Percentiles rank a stretch among this genome's conserved stretches.
phyloP scores from a whole-genome alignment of 1,140 invertebrate genomes.

The Eufriesea mexicana region DNA sequence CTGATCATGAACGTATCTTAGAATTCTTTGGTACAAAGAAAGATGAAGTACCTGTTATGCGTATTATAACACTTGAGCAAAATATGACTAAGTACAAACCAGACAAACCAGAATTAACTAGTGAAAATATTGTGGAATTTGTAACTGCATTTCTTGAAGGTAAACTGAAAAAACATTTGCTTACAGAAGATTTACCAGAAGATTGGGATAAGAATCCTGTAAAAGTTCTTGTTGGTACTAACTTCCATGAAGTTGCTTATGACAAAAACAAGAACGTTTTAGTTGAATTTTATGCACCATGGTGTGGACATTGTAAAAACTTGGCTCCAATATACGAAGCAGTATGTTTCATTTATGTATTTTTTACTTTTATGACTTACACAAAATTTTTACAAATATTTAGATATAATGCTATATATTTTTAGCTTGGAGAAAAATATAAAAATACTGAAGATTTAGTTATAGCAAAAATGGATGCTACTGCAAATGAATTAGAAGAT shows the following conservation, averaged over 20 bases:
- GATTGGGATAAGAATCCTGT: slow-evolving; percentile 99
- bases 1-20: slow-evolving; percentile 97
- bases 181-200: slow-evolving; percentile 96
- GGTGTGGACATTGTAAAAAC: slow-evolving; percentile 99
- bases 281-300: slow-evolving; percentile 99
- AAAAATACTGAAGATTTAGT: slow-evolving; percentile 92
- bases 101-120: slow-evolving; percentile 88
- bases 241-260: slow-evolving; percentile 97
- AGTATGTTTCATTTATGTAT: slow-evolving; percentile 68
- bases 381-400: neutral
- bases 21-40: slow-evolving; percentile 99
- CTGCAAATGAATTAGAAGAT: slow-evolving; percentile 97
- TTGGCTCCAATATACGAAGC: slow-evolving; percentile 96
- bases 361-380: neutral
- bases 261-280: slow-evolving; percentile 96
- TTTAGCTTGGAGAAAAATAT: slow-evolving; percentile 92
- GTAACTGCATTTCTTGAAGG: slow-evolving; percentile 94
- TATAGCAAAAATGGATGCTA: slow-evolving; percentile 99
- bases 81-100: slow-evolving; percentile 99
- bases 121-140: slow-evolving; percentile 92
- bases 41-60: slow-evolving; percentile 94
- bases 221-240: slow-evolving; percentile 96
- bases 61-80: slow-evolving; percentile 96
- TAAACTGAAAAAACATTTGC: slow-evolving; percentile 96
- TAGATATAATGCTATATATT: slow-evolving; percentile 34